Conservation (phyloP, 2,113 vertebrate genomes). For the Phodopus roborovskii region DNA sequence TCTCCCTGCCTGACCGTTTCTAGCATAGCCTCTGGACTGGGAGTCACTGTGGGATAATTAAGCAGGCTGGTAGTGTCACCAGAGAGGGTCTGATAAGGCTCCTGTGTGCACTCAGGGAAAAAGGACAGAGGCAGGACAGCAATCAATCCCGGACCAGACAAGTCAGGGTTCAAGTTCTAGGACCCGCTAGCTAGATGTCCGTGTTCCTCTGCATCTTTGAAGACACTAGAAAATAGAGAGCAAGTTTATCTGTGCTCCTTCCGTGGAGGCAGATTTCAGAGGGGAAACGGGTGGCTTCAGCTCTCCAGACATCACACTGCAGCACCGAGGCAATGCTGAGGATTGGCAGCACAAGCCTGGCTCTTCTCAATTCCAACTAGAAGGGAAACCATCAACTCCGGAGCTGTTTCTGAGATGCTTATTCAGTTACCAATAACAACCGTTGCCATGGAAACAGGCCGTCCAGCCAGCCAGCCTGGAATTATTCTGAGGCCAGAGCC, state of each 20-base stretch:
- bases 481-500: conserved; percentile 76
- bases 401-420: conserved; percentile 61
- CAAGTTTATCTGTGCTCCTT: neutral
- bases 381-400: conserved; percentile 64
- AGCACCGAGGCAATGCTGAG: neutral
- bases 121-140: neutral
- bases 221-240: neutral
- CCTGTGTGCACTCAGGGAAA: neutral
- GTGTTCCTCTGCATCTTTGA: neutral
- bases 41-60: neutral
- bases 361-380: conserved; percentile 49
- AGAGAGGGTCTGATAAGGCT: neutral
- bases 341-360: conserved; percentile 35
- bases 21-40: neutral
- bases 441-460: conserved; percentile 80
- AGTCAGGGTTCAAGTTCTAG: conserved; percentile 12
- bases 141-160: neutral
- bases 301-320: neutral
- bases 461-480: conserved; percentile 75
- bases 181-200: neutral
- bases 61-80: neutral
- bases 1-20: neutral
- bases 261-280: neutral
- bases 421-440: conserved; percentile 83
- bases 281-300: neutral